Conservation (phyloP, 2,888 invertebrate genomes). For the Notocelia uddmanniana region DNA sequence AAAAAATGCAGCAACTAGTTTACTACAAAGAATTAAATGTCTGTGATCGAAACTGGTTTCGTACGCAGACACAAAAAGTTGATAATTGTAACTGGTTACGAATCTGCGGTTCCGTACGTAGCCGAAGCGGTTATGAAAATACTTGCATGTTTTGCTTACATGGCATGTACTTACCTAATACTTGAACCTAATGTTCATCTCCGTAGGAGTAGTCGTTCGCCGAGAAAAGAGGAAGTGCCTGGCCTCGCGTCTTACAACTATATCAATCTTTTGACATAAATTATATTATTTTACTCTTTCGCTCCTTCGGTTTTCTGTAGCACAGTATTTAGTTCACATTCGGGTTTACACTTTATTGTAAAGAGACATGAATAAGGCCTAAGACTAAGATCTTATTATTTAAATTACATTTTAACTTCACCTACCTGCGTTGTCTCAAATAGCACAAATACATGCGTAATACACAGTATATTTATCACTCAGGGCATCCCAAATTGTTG, state of each 20-base stretch:
- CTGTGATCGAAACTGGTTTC: too few species aligned
- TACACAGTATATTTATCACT: neutral
- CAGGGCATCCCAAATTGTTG: neutral
- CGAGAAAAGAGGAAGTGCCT: neutral
- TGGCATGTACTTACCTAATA: too few species aligned
- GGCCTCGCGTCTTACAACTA: neutral
- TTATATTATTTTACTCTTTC: neutral
- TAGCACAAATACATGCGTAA: neutral
- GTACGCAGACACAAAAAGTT: too few species aligned
- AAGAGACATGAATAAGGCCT: conserved; percentile 4
- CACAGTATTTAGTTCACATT: neutral
- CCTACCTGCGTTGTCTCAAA: conserved; percentile 4
- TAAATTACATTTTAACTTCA: conserved; percentile 19
- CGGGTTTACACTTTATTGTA: neutral
- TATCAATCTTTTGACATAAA: neutral
- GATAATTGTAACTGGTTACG: too few species aligned
- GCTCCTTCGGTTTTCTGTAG: neutral
- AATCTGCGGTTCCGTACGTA: too few species aligned
- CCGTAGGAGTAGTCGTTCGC: too few species aligned
- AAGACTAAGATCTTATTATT: neutral
- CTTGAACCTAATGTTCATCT: too few species aligned
- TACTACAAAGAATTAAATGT: too few species aligned
- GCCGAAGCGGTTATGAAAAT: too few species aligned
- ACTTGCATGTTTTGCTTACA: too few species aligned
- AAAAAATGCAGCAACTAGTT: too few species aligned